These are phyloP conservation scores for Rhinichthys osculus DNA, from an alignment of 2,797 vertebrate genomes.

Conservation along the genomic window DNA sequence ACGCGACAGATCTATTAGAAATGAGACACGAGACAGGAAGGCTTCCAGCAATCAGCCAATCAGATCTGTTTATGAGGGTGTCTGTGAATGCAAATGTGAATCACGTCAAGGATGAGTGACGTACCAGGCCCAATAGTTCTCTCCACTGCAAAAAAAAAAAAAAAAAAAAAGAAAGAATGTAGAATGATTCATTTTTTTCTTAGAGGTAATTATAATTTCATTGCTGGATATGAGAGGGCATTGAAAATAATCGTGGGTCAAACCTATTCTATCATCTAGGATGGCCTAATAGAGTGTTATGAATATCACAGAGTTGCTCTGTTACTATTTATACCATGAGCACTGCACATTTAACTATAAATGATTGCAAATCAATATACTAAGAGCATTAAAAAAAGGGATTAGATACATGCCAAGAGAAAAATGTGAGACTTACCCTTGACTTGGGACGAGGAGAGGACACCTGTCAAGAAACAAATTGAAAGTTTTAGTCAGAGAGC, in stretches of 20 bases:
- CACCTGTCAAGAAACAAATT: constrained; percentile 71
- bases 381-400: background rate
- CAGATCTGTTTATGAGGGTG: constrained; percentile 47
- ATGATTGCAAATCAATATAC: background rate
- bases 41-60: constrained; percentile 48
- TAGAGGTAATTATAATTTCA: background rate
- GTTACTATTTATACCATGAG: constrained; percentile 2
- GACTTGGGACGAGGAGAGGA: constrained; percentile 83
- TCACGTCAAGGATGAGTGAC: constrained; percentile 66
- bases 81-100: constrained; percentile 50
- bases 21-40: constrained; percentile 43
- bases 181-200: constrained; percentile 31
- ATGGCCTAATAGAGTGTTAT: background rate
- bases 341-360: background rate
- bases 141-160: constrained; percentile 84
- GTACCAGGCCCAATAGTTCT: constrained; percentile 82
- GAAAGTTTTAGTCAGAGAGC: constrained; percentile 16
- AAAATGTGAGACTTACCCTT: constrained; percentile 75
- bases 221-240: background rate
- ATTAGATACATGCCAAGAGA: background rate
- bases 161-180: constrained; percentile 71
- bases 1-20: constrained; percentile 50
- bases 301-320: background rate
- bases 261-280: background rate
- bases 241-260: constrained; percentile 14